Conservation (phyloP, 2,113 vertebrate genomes). For the Gobio gobio region DNA sequence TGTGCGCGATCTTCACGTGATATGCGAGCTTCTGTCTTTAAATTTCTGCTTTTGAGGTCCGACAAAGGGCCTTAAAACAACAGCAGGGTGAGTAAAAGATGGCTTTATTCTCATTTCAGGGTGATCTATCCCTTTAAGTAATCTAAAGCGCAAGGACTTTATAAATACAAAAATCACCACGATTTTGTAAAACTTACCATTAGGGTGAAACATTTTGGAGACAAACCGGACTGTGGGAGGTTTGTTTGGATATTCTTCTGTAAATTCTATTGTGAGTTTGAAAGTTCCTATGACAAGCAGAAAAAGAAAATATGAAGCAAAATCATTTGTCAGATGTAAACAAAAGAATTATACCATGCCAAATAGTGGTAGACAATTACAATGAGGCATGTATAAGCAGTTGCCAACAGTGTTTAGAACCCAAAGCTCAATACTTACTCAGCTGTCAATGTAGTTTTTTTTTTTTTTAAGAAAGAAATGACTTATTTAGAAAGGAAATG, state of each 20-base stretch:
- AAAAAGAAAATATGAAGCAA: constrained; percentile 39
- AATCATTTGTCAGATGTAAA: not conserved
- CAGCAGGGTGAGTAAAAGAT: too few species aligned
- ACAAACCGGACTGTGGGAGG: constrained; percentile 98
- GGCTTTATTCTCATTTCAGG: too few species aligned
- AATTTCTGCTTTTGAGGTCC: too few species aligned
- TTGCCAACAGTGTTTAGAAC: not conserved
- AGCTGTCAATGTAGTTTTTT: constrained; percentile 15
- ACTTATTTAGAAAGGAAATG: not conserved
- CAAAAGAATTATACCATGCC: not conserved
- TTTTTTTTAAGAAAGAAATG: not conserved
- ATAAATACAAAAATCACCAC: not conserved
- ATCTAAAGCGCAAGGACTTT: not conserved
- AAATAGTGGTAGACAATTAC: not conserved
- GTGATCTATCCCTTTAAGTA: too few species aligned
- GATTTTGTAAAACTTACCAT: constrained; percentile 79
- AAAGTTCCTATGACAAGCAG: constrained; percentile 86
- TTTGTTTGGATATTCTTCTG: constrained; percentile 99
- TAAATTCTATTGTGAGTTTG: constrained; percentile 99
- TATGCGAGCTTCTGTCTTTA: too few species aligned
- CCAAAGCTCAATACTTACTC: constrained; percentile 29
- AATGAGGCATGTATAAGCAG: not conserved
- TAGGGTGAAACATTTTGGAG: constrained; percentile 99
- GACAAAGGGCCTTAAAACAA: too few species aligned
- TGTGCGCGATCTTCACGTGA: too few species aligned